Conservation (phyloP, 2,888 invertebrate genomes). For the Allolobophora icterica region DNA sequence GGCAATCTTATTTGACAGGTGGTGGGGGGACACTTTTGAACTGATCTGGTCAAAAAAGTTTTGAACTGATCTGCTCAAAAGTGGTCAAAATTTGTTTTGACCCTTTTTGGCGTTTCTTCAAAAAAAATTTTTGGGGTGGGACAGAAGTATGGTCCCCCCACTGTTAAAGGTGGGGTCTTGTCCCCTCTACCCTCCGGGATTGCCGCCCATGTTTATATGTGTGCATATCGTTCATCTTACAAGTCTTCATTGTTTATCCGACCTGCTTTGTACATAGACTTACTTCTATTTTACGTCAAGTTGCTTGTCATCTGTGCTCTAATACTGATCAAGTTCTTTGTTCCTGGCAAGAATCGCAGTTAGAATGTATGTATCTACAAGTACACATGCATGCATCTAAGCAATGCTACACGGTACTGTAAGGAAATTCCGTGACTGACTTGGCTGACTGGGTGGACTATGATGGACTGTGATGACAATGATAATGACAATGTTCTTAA, state of each 20-base stretch:
- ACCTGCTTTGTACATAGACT: neutral
- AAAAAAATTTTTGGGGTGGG: no score
- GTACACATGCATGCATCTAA: neutral
- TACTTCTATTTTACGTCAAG: neutral
- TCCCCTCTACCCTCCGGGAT: no score
- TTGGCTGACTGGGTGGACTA: neutral
- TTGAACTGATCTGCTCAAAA: no score
- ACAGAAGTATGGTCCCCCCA: no score
- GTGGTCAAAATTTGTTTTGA: no score
- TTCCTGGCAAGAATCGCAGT: neutral
- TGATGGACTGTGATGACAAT: neutral
- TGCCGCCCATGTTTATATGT: no score
- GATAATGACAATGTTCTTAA: neutral
- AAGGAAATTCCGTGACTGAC: slow-evolving; percentile 14
- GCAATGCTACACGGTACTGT: neutral
- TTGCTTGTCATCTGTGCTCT: neutral
- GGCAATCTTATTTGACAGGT: no score
- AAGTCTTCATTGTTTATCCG: neutral
- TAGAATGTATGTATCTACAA: slow-evolving; percentile 30
- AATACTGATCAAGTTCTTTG: slow-evolving; percentile 6
- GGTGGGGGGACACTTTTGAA: no score
- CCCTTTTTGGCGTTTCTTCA: no score
- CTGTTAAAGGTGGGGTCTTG: no score
- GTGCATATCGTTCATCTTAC: neutral
- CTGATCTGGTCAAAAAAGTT: no score